Evolutionary conservation across 1,140 invertebrate species (phyloP).

Genomic region (Zaprionus inermis): DNA sequence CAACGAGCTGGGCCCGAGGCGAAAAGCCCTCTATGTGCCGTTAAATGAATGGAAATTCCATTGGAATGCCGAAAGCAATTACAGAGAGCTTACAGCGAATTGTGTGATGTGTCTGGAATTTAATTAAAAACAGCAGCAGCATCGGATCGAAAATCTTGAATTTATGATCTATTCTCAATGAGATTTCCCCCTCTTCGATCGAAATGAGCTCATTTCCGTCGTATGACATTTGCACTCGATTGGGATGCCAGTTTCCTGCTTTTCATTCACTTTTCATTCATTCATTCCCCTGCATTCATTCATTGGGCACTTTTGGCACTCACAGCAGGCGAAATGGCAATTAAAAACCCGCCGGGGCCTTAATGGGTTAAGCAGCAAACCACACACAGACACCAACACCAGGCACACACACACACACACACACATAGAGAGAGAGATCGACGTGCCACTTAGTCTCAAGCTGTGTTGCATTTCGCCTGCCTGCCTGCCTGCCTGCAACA

Average conservation of each 20-base stretch:
- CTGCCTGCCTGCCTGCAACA: conserved; percentile 26
- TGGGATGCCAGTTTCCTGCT: conserved; percentile 54
- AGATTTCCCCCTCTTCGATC: conserved; percentile 27
- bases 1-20: conserved; percentile 2
- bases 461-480: conserved; percentile 38
- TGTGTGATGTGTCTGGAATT: conserved; percentile 67
- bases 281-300: conserved; percentile 60
- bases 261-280: conserved; percentile 59
- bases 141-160: conserved; percentile 50
- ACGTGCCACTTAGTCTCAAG: conserved; percentile 74
- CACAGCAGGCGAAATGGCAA: conserved; percentile 77
- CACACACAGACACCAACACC: conserved; percentile 17
- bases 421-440: conserved; percentile 6
- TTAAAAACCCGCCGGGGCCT: conserved; percentile 66
- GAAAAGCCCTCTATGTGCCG: conserved; percentile 53
- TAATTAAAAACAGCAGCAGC: conserved; percentile 67
- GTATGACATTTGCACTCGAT: conserved; percentile 61
- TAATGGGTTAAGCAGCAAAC: conserved; percentile 69
- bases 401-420: conserved; percentile 11
- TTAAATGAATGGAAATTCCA: conserved; percentile 80
- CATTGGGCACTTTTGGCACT: conserved; percentile 71
- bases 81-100: conserved; percentile 68
- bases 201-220: conserved; percentile 81
- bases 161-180: conserved; percentile 46
- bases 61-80: conserved; percentile 54